Percentiles rank a stretch among this genome's conserved stretches.
Evolutionary conservation across 2,113 vertebrate genomes (phyloP).

Genomic region (Cromileptes altivelis): DNA sequence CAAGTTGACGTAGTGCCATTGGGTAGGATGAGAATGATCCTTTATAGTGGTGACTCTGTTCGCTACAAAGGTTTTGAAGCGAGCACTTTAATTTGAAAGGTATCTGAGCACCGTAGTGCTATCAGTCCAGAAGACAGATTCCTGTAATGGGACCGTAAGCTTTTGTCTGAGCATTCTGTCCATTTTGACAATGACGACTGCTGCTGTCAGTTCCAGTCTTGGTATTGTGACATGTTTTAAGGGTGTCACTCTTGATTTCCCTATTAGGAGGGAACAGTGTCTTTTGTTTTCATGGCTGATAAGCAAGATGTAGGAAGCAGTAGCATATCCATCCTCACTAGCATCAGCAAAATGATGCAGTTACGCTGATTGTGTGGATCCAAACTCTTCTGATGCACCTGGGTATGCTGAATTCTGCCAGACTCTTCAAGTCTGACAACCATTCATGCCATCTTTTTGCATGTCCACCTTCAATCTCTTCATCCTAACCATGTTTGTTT

Average conservation of each 20-base stretch:
- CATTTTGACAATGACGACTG: background rate
- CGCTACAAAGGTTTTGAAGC: background rate
- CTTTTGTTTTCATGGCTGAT: background rate
- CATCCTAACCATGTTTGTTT: too few species aligned
- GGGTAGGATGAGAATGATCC: background rate
- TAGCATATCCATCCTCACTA: background rate
- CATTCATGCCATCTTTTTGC: too few species aligned
- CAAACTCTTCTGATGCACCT: background rate
- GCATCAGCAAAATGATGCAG: background rate
- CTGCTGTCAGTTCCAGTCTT: background rate
- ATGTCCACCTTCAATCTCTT: too few species aligned
- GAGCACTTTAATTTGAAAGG: background rate
- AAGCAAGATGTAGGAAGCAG: background rate
- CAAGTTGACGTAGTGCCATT: background rate
- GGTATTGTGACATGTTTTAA: background rate
- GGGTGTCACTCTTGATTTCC: background rate
- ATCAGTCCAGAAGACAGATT: background rate
- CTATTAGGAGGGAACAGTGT: background rate
- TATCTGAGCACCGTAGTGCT: background rate
- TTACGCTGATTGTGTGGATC: background rate
- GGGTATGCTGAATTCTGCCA: background rate
- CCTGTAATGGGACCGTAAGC: background rate
- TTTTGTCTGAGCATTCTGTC: background rate
- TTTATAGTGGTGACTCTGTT: background rate
- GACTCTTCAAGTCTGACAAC: background rate